Evolutionary conservation across 2,113 vertebrate genomes (phyloP), one percentile per base, ranked within the genome.

Genomic region (Oreochromis tanganicae): DNA sequence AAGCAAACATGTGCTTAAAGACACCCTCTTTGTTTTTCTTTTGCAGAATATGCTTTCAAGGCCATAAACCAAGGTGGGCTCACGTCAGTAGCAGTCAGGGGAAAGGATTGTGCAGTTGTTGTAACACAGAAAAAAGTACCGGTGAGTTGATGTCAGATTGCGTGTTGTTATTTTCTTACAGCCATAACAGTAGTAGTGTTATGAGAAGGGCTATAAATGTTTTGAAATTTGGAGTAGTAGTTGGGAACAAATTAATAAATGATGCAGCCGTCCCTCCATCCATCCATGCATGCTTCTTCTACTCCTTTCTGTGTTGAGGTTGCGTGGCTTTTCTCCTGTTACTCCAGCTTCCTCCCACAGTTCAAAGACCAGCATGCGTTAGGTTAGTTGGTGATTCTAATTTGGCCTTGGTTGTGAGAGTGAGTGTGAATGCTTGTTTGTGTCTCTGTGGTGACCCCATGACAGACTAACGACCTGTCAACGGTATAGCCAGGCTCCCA

Each of bases 61-160:
- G 99, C 99, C 81, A 99, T 99, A 90, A 99, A 99, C 95, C 99
- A 99, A 93, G 99, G 99, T 8, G 99, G 99, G 50, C 98, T 99
- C 81, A 99, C 99, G 2, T 99, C 99, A 59, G 98, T 99, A 90
- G 99, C 98, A 80, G 97, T 99, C 87, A 96, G 99, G 94, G 99
- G 99, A 88, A 99, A 99, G 91, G 98, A 99, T 87, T 99, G 98
- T 94, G 99, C 98, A 54, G 97, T 99, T 80, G 96, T 99, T 54
- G 98, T 99, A 85, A 99, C 99, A 96, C 99, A 99, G 95, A 99
- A 97, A 95, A 99, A 99, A 99, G 99, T 99, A 85, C 99, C 99
- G 81, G 99, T 99, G 96, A 98, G 98, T 94, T 52, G 7, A 17
- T 19, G 17, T 32, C 34, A 41, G n/a, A 46, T 27, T 13, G 41